Percentiles rank a stretch among this genome's conserved stretches.
These are phyloP conservation scores for Zaprionus inermis DNA, from an alignment of 1,140 invertebrate genomes.

Conservation along the genomic window DNA sequence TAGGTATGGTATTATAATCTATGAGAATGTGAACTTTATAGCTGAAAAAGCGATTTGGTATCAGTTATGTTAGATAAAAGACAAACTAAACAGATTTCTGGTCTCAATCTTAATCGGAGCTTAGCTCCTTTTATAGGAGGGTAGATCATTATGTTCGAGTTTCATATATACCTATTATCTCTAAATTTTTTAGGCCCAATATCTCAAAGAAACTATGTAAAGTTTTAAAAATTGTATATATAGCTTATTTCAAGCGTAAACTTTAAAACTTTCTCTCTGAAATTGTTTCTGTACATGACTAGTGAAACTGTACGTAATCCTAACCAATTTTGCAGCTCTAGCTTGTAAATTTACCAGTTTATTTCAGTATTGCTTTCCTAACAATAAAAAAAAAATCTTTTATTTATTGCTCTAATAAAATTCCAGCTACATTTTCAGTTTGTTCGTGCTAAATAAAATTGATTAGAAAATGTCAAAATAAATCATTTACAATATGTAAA, in stretches of 20 bases:
- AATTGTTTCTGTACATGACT: no score
- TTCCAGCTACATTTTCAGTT: slow-evolving; percentile 8
- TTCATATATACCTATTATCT: no score
- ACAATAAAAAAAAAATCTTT: background rate
- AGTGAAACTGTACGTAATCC: background rate
- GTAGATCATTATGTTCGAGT: no score
- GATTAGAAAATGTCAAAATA: slow-evolving; percentile 50
- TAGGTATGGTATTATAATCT: background rate
- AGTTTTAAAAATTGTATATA: background rate
- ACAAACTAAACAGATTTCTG: no score
- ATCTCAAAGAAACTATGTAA: no score
- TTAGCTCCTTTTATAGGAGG: no score
- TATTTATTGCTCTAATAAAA: slow-evolving; percentile 29
- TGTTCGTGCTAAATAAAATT: slow-evolving; percentile 29
- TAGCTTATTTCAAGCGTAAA: background rate
- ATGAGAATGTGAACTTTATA: background rate
- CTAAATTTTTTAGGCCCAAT: no score
- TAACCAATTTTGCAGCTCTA: background rate
- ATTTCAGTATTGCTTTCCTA: background rate
- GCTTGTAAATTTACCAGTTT: background rate
- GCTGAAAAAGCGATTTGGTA: background rate
- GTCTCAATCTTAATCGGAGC: no score
- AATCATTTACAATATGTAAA: slow-evolving; percentile 45
- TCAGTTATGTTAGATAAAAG: no score
- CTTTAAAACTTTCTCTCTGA: background rate